Percentiles rank a stretch among this genome's conserved stretches.
Conservation (phyloP, 2,797 vertebrate species). For the Etheostoma perlongum region DNA sequence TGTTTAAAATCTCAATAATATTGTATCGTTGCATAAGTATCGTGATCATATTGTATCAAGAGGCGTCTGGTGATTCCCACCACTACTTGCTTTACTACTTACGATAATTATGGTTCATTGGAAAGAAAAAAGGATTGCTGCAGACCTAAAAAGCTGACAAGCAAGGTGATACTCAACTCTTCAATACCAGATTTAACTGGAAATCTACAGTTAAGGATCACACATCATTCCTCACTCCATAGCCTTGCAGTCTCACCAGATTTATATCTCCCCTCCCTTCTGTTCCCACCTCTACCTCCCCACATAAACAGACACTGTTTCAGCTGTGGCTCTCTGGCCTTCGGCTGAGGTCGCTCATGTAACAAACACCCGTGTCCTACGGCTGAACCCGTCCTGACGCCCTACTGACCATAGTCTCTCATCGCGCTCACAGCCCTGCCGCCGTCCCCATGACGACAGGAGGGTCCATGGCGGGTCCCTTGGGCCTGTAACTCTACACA, state of each 20-base stretch:
- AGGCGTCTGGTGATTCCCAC: no score
- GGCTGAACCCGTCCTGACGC: slow-evolving; percentile 75
- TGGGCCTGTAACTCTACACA: slow-evolving; percentile 79
- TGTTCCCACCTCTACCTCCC: slow-evolving; percentile 27
- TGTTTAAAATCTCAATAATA: no score
- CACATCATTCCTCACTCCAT: slow-evolving; percentile 15
- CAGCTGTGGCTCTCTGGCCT: slow-evolving; percentile 66
- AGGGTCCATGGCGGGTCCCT: slow-evolving; percentile 63
- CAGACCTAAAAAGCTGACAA: background rate
- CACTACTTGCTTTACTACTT: background rate
- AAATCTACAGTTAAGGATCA: slow-evolving; percentile 11
- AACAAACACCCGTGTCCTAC: slow-evolving; percentile 82
- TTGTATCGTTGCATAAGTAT: no score
- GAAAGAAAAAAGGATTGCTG: background rate
- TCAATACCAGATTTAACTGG: slow-evolving; percentile 10
- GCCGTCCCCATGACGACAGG: slow-evolving; percentile 56
- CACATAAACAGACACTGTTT: slow-evolving; percentile 68
- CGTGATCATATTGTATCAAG: no score
- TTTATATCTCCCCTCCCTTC: slow-evolving; percentile 37
- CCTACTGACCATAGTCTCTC: slow-evolving; percentile 58
- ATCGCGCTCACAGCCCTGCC: slow-evolving; percentile 35
- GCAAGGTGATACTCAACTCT: background rate
- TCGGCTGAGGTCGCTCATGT: slow-evolving; percentile 64
- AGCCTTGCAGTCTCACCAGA: slow-evolving; percentile 37
- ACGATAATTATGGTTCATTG: background rate